Base-by-base conservation (phyloP, 2,888 invertebrate genomes). In the Dynastes grantii region DNA sequence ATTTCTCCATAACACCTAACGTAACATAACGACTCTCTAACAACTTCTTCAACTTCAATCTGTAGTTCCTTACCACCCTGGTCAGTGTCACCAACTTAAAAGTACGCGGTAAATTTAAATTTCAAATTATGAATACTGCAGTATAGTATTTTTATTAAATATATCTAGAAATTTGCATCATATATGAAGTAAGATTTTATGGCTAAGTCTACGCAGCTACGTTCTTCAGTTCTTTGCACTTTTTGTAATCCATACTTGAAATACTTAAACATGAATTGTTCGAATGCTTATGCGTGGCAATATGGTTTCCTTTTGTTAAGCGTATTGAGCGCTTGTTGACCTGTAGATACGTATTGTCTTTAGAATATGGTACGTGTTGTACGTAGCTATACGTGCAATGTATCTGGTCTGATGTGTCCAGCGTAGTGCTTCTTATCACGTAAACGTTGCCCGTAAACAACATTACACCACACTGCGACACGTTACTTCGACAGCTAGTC, bases 391-490 rank as follows among this genome's bases (percentile, higher is more conserved):
- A 53, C 73, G 73, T 73, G 73, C 58, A 22, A 55, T 58, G 40
- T 58, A 73, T 55, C 73, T 73, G 61, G 73, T 73, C 61, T 40
- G 8, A 58, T 73, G 45, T 40, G 13, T 40, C 73, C n/a, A 37
- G 51, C 22, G 22, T 58, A 58, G 40, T 58, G 58, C 73, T 73
- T 37, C 70, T 70, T 70, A 70, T 40, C 73, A 73, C 73, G 73
- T 73, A 73, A 40, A 37, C 32, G 16, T 45, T n/a, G 55, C 40
- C 22, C 37, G 40, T 73, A 73, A 73, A 73, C 73, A 73, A 73
- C 45, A 53, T 73, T 73, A 58, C 73, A 53, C 73, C 73, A 73
- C 37, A 58, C 16, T 73, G 11, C 73, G 40, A 40, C 73, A 73
- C 22, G 45, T 73, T 73, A 58, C 22, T 16, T 22, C 22, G 22